Conservation (phyloP, 1,140 invertebrate genomes). For the Macrobrachium nipponense region DNA sequence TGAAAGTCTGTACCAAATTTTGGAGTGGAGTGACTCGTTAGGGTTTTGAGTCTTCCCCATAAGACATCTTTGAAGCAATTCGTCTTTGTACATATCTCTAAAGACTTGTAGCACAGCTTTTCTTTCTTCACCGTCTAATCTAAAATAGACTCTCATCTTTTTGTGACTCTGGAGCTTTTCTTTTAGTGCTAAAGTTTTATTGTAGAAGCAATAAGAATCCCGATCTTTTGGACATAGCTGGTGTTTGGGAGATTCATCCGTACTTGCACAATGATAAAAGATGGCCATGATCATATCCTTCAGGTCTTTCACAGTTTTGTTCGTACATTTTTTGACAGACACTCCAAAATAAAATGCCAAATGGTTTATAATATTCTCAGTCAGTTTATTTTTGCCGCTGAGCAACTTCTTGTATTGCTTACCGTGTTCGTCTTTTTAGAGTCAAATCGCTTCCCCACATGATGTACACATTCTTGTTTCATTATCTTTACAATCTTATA, state of each 20-base stretch:
- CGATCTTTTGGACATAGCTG: not conserved
- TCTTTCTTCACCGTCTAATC: not conserved
- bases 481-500: not conserved
- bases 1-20: not conserved
- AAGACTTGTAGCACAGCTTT: not conserved
- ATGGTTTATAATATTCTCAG: conserved; percentile 17
- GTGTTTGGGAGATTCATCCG: conserved; percentile 19
- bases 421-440: not conserved
- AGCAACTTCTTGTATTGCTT: not conserved
- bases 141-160: not conserved
- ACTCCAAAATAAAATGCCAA: conserved; percentile 11
- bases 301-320: not conserved
- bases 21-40: conserved; percentile 21
- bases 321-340: not conserved
- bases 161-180: not conserved
- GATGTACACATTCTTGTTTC: conserved; percentile 29
- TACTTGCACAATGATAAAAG: conserved; percentile 22
- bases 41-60: conserved; percentile 25
- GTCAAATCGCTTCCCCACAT: conserved; percentile 27
- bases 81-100: not conserved
- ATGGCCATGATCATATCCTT: conserved; percentile 1
- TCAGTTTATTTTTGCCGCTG: conserved; percentile 9
- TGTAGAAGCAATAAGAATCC: conserved; percentile 21
- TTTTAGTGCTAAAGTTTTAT: not conserved
- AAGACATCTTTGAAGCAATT: not conserved